Conservation (phyloP, 2,113 vertebrate genomes). For the Hydrolagus affinis region DNA sequence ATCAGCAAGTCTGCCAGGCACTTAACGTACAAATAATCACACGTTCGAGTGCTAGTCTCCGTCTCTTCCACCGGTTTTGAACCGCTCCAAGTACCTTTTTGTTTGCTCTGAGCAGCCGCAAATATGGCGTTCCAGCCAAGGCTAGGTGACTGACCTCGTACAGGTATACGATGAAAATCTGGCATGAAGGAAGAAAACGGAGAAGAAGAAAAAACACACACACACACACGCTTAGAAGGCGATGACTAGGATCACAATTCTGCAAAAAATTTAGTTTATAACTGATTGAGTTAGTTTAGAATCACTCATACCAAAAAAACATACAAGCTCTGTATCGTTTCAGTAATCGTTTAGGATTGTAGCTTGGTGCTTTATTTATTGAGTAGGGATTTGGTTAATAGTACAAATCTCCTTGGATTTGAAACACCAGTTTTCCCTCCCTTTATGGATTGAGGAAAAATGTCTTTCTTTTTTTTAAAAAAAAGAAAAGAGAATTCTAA, state of each 20-base stretch:
- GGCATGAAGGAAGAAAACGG: too few relatives aligned
- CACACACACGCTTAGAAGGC: not conserved
- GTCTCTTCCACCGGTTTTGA: not conserved
- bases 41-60: not conserved
- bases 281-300: not conserved
- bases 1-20: not conserved
- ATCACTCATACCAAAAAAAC: conserved; percentile 19
- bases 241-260: not conserved
- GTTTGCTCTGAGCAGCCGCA: not conserved
- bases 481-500: not conserved
- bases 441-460: too few relatives aligned
- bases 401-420: not conserved
- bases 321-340: not conserved
- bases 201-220: not conserved
- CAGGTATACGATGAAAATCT: not conserved
- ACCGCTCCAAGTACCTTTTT: not conserved
- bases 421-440: too few relatives aligned
- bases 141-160: not conserved
- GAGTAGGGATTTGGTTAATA: not conserved
- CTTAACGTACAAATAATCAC: not conserved
- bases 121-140: not conserved
- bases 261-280: not conserved
- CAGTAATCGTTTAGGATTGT: not conserved
- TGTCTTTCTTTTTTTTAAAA: too few relatives aligned
- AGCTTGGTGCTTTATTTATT: not conserved